Evolutionary conservation across 2,113 vertebrate genomes (phyloP), one percentile per base, ranked within the genome.

Genomic region (Sapayoa aenigma): DNA sequence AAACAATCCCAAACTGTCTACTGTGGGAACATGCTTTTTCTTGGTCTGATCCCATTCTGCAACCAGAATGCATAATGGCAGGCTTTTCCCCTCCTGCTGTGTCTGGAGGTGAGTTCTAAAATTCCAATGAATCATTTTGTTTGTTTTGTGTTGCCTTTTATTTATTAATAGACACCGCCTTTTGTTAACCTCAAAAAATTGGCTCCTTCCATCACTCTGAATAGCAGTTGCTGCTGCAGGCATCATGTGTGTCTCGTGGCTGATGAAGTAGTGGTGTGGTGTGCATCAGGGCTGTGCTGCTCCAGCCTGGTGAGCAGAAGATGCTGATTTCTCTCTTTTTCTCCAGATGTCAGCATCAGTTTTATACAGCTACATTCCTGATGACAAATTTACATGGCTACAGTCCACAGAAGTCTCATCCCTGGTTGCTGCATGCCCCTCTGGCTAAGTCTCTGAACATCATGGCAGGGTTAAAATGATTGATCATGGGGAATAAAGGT

Each of bases 81-180:
- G 93, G 79, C 42, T 91, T 82, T 91, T 93, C 44, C 82, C 89
- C 92, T 93, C 94, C 95, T 7, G 79, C 93, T 96, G 93, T 86
- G 92, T 55, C 81, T 94, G 89, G 93, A 97, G 94, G 93, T 96
- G 92, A 97, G 93, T 95, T 89, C 82, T 96, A 95, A 97, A 96
- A 95, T 96, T 82, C 83, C 87, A 93, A 77, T 95, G 93, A 95
- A 91, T 95, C 67, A 67, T 94, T 95, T 78, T 95, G 82, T 94
- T 95, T 96, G 93, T 74, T 94, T 94, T 91, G 94, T 56, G 84
- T 55, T 0, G 60, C 56, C 80, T 94, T 96, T 95, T 93, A 85
- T 94, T 96, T 94, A 95, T 90, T 85, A 90, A 80, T 66, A 90
- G 93, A 90, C 83, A 72, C 65, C 88, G 85, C 72, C 90, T 95